Conservation (phyloP, 2,888 invertebrate species). For the Phorcus lineatus region DNA sequence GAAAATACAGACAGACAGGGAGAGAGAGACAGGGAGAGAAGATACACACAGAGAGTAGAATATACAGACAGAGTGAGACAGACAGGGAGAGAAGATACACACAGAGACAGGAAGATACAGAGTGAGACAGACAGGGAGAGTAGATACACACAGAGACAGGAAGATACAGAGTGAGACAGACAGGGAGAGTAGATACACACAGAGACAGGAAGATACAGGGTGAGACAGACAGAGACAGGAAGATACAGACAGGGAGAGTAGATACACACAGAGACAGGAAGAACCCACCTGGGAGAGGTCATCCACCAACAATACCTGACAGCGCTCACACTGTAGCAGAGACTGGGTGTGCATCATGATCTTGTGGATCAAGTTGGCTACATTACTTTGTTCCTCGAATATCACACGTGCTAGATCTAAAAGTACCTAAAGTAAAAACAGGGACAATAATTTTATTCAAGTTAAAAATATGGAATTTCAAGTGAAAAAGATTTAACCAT, state of each 20-base stretch:
- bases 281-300: conserved; percentile 87
- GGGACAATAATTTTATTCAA: too few relatives aligned
- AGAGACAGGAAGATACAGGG: neutral
- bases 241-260: too few relatives aligned
- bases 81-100: too few relatives aligned
- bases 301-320: conserved; percentile 94
- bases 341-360: conserved; percentile 79
- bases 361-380: conserved; percentile 72
- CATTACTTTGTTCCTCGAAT: conserved; percentile 74
- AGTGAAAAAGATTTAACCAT: neutral
- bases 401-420: conserved; percentile 73
- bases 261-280: neutral
- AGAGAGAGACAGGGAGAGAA: too few relatives aligned
- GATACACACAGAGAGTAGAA: too few relatives aligned
- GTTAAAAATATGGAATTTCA: too few relatives aligned
- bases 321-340: conserved; percentile 93
- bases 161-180: neutral
- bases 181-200: neutral
- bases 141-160: neutral
- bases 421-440: conserved; percentile 57
- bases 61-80: too few relatives aligned
- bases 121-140: neutral
- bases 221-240: neutral
- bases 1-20: too few relatives aligned
- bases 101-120: too few relatives aligned